These are phyloP conservation scores for honey bee (Apis mellifera) DNA, from an alignment of 1,140 invertebrate genomes.

Conservation along the genomic window Amel_HAv3.1 CM009940.2:9018001-9018500, in stretches of 20 bases:
- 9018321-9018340: too few relatives aligned
- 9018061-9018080: conserved; percentile 45
- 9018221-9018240: conserved; percentile 43
- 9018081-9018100: not conserved
- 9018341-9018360: not conserved
- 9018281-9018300: not conserved
- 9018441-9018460: conserved; percentile 37
- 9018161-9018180: conserved; percentile 62
- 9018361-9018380: too few relatives aligned
- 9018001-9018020: conserved; percentile 50
- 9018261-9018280: conserved; percentile 43
- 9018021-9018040: conserved; percentile 59
- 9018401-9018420: not conserved
- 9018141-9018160: conserved; percentile 66
- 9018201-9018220: conserved; percentile 59
- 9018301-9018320: too few relatives aligned
- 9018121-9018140: conserved; percentile 62
- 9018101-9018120: conserved; percentile 30
- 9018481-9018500: conserved; percentile 10
- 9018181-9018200: conserved; percentile 40
- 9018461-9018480: not conserved
- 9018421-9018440: not conserved
- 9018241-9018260: conserved; percentile 43
- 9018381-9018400: too few relatives aligned
- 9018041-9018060: conserved; percentile 55